Evolutionary conservation across 2,888 invertebrate genomes (phyloP), one percentile per base, ranked within the genome.

Genomic region (Tetropium fuscum): DNA sequence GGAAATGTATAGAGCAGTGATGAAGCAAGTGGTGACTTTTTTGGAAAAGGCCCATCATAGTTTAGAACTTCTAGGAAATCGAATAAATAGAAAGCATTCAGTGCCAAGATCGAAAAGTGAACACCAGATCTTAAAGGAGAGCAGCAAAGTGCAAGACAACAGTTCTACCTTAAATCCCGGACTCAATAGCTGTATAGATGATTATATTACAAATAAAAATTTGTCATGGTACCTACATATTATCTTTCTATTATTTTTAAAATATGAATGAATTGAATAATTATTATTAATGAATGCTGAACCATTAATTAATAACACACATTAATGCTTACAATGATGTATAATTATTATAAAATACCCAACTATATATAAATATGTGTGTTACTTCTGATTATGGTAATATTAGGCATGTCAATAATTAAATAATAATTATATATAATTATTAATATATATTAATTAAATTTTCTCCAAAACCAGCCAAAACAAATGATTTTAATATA

Each of bases 1-100:
- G 64, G 87, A 88, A 78, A 90, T 90, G 90, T 90, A 90, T 79
- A 86, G 88, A 77, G 88, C 89, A 20, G 84, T 90, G 73, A 87
- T 91, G 83, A 87, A 87, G 75, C 90, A 90, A 80, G 87, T 90
- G 66, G 87, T 89, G 36, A 85, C 86, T 60, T 90, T 90, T 78
- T 79, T 91, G 72, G 90, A 88, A 74, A 85, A 87, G 78, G 87
- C 89, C 2, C 88, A 88, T 72, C 87, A 87, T 66, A 89, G 88
- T 69, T 84, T 90, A 66, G 87, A 87, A 69, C 73, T 82, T 38
- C 73, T 85, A 57, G 82, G 83, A 58, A 80, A 78, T 59, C 79
- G 82, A 68, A 72, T 76, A 15, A 78, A 80, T 49, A 73, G 69
- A 6, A 73, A 74, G 54, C 67, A 66, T 15, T 75, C 82, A 32